A percentile compares a stretch with the other conserved stretches of the same genome.
phyloP scores from a whole-genome alignment of 2,797 vertebrate species.

The Myotis findleyi region DNA sequence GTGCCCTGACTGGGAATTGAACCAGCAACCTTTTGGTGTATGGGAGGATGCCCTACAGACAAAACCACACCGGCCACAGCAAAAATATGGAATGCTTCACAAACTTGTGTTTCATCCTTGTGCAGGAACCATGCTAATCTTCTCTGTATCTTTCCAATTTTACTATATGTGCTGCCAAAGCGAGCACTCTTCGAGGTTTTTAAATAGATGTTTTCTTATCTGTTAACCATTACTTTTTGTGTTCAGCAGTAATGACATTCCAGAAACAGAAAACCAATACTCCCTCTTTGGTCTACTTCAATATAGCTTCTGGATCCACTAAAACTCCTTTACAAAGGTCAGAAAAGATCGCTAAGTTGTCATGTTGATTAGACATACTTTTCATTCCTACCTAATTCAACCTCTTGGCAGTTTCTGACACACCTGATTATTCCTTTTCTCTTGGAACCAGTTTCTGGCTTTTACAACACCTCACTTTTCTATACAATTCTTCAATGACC shows the following conservation, averaged over 20 bases:
- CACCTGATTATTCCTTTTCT: background rate
- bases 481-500: background rate
- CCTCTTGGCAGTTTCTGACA: conserved; percentile 16
- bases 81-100: background rate
- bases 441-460: conserved; percentile 19
- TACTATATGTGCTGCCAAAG: background rate
- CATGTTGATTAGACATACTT: conserved; percentile 33
- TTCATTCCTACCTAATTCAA: conserved; percentile 38
- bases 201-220: background rate
- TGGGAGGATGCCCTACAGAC: background rate
- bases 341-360: conserved; percentile 15
- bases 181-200: background rate
- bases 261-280: conserved; percentile 38
- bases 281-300: background rate
- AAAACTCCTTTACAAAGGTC: conserved; percentile 32
- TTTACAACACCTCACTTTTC: background rate
- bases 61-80: background rate
- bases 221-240: background rate
- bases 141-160: background rate
- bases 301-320: conserved; percentile 4
- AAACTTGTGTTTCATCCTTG: background rate
- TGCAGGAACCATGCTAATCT: background rate
- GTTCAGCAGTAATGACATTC: background rate
- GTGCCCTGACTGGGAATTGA: background rate
- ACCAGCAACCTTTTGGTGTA: background rate